Evolutionary conservation across 2,797 vertebrate genomes (phyloP), one percentile per base, ranked within the genome.

Genomic region (Sebastes jordani): DNA sequence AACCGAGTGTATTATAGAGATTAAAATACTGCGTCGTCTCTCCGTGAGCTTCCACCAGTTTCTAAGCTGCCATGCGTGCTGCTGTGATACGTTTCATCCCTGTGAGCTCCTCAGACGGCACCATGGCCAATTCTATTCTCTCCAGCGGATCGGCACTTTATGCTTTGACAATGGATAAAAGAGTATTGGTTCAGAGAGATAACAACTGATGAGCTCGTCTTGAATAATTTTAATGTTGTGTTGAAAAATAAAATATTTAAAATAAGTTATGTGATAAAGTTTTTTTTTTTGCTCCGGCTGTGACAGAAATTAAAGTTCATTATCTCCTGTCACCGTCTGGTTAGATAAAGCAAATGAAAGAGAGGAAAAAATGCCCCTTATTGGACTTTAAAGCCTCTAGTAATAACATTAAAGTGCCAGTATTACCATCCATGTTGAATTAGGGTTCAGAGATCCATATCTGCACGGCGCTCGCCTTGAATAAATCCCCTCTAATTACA

Each of bases 261-360:
- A 78, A 73, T 16, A 74, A 68, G 13, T 71, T 29, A 38, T 20
- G 11, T 6, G 70, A 82, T 85, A 64, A 85, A 18, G 32, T 30
- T 73, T 72, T 80, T 27, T 18, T 18, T 70, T 55, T 38, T 68
- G 74, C 32, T 2, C 49, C 25, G n/a, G 60, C 83, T 80, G 71
- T 25, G 74, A 83, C 84, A 75, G 62, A 86, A 90, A 81, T 84
- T 54, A 83, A 83, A 88, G 81, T 82, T 80, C 68, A 80, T 82
- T 90, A 85, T 90, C 83, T 88, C 30, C 70, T 71, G 80, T 86
- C 46, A 76, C 72, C 34, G 60, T 46, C 71, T 79, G 80, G 4
- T 71, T 36, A 66, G 78, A 88, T 87, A 80, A 90, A 79, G 75
- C 64, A 58, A 85, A 81, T 81, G 49, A 83, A 82, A 80, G 42